phyloP scores from a whole-genome alignment of 2,888 invertebrate genomes.

The Lomographa bimaculata region DNA sequence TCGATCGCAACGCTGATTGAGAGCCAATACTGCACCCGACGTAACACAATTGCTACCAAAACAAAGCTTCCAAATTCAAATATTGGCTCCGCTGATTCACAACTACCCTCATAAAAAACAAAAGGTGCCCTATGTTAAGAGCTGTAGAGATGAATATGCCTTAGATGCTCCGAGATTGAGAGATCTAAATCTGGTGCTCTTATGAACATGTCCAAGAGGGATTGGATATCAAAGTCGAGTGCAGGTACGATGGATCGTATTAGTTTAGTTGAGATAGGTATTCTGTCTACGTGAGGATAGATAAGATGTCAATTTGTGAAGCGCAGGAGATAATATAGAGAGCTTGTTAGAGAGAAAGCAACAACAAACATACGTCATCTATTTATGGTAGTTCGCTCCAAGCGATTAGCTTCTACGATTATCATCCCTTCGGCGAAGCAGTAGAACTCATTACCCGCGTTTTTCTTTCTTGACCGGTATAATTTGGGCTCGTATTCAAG shows the following conservation, averaged over 20 bases:
- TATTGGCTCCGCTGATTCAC: constrained; percentile 36
- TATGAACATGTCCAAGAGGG: constrained; percentile 11
- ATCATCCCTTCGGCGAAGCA: too few relatives aligned
- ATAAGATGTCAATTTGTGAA: too few relatives aligned
- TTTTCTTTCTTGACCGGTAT: too few relatives aligned
- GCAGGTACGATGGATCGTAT: constrained; percentile 11
- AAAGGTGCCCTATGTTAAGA: constrained; percentile 6
- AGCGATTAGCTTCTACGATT: too few relatives aligned
- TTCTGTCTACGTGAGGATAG: too few relatives aligned
- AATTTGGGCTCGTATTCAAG: too few relatives aligned
- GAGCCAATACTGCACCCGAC: constrained; percentile 23
- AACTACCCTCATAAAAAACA: constrained; percentile 16
- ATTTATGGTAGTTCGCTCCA: too few relatives aligned
- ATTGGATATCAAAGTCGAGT: constrained; percentile 21
- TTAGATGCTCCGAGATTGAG: constrained; percentile 9
- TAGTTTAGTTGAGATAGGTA: constrained; percentile 1
- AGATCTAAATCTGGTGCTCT: constrained; percentile 14
- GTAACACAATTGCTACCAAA: constrained; percentile 40
- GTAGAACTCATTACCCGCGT: too few relatives aligned
- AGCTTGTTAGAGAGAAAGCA: too few relatives aligned
- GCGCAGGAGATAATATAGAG: too few relatives aligned
- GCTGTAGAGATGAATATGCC: background rate
- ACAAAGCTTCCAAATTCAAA: constrained; percentile 41
- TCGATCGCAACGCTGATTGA: constrained; percentile 20
- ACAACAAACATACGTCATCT: too few relatives aligned